phyloP scores from a whole-genome alignment of 2,797 vertebrate species.

The Vireo griseus region DNA sequence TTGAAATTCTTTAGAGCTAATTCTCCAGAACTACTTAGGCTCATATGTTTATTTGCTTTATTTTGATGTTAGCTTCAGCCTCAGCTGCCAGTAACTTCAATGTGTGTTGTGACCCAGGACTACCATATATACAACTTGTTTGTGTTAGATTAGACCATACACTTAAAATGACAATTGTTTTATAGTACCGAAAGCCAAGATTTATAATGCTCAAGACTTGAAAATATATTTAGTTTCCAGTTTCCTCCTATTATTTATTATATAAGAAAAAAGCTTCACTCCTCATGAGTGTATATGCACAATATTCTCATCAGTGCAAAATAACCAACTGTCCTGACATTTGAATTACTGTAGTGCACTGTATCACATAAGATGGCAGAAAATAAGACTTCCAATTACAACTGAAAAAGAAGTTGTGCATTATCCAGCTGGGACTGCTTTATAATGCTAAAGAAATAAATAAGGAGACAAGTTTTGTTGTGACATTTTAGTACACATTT shows the following conservation, averaged over 20 bases:
- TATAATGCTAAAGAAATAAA: neutral
- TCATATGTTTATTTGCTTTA: neutral
- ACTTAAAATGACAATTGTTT: neutral
- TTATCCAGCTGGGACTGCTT: neutral
- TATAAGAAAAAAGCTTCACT: neutral
- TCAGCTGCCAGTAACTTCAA: neutral
- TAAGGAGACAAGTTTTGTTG: neutral
- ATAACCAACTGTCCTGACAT: neutral
- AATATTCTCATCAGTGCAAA: neutral
- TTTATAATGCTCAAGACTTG: neutral
- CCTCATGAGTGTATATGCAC: neutral
- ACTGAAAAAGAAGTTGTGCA: neutral
- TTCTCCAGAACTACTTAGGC: neutral
- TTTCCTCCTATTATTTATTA: neutral
- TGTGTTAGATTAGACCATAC: neutral
- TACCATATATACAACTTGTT: neutral
- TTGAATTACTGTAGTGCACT: neutral
- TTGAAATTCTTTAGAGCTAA: neutral
- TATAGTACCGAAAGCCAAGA: neutral
- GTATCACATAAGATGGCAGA: neutral
- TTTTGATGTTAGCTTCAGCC: neutral
- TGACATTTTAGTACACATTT: neutral
- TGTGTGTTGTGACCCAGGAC: neutral
- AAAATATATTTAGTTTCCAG: neutral
- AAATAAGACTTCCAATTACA: neutral